Evolutionary conservation across 1,140 invertebrate genomes (phyloP).

Genomic region (Phocides pigmalion): DNA sequence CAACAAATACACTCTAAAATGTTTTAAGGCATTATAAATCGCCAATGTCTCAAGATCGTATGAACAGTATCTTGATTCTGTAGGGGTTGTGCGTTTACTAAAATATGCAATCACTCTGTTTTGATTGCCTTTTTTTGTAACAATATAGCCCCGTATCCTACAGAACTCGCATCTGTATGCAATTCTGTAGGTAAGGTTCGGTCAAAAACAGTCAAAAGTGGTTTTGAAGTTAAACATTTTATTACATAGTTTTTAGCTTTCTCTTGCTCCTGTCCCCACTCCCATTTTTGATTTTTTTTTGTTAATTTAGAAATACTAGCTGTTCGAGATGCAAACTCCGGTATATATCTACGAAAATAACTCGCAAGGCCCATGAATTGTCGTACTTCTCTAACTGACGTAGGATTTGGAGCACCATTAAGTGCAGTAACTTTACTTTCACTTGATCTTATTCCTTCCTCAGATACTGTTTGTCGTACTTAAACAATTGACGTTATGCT

Average conservation of each 20-base stretch:
- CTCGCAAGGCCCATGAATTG: conserved; percentile 46
- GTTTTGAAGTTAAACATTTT: conserved; percentile 37
- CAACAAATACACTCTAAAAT: conserved; percentile 40
- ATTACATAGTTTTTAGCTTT: conserved; percentile 44
- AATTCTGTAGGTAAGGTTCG: conserved; percentile 45
- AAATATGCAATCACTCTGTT: conserved; percentile 49
- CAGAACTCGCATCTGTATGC: conserved; percentile 52
- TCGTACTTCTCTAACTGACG: conserved; percentile 42
- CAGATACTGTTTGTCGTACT: no score
- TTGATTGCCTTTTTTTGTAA: conserved; percentile 42
- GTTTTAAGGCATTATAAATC: conserved; percentile 44
- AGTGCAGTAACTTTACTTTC: conserved; percentile 36
- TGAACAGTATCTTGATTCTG: conserved; percentile 49
- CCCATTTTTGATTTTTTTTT: conserved; percentile 38
- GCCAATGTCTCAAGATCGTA: conserved; percentile 52
- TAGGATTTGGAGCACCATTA: conserved; percentile 44
- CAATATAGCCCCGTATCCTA: conserved; percentile 58
- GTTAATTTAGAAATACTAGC: conserved; percentile 47
- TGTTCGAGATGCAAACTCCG: conserved; percentile 41
- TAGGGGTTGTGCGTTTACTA: conserved; percentile 42
- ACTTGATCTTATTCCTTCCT: conserved; percentile 41
- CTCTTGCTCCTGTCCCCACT: conserved; percentile 46
- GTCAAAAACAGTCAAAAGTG: conserved; percentile 49
- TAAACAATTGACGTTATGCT: no score
- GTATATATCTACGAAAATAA: conserved; percentile 52